These are phyloP conservation scores for Tenualosa thibaudeaui DNA, from an alignment of 2,797 vertebrate genomes.

Conservation along the genomic window DNA sequence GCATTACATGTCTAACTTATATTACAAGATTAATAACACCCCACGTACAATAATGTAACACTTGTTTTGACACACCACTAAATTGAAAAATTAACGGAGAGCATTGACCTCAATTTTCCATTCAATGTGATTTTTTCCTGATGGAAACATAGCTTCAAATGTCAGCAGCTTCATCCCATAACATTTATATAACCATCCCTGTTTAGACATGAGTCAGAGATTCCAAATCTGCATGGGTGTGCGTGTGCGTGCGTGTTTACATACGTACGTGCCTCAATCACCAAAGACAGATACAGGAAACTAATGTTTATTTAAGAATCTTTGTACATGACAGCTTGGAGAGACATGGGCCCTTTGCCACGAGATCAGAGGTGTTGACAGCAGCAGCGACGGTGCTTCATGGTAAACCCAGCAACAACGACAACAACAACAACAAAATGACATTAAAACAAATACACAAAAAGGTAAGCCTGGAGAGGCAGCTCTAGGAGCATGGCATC, in stretches of 20 bases:
- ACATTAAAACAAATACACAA: constrained; percentile 5
- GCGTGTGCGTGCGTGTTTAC: neutral
- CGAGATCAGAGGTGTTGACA: constrained; percentile 55
- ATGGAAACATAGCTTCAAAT: neutral
- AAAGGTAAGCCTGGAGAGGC: constrained; percentile 9
- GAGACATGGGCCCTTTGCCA: constrained; percentile 46
- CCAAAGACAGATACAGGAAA: constrained; percentile 51
- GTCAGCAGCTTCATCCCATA: neutral
- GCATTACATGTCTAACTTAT: neutral
- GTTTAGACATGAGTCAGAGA: neutral
- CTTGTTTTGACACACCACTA: neutral
- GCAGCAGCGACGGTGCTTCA: constrained; percentile 65
- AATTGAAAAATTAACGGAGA: neutral
- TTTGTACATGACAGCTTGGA: constrained; percentile 56
- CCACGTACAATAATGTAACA: neutral
- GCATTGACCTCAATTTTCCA: neutral
- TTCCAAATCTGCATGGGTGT: neutral
- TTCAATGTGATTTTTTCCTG: neutral
- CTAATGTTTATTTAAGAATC: constrained; percentile 68
- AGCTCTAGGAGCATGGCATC: neutral
- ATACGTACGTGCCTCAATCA: neutral
- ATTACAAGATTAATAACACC: neutral
- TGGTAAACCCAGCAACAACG: constrained; percentile 37
- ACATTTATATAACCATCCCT: neutral
- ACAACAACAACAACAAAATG: constrained; percentile 13